A percentile compares a stretch with the other conserved stretches of the same genome.
phyloP scores from a whole-genome alignment of 2,888 invertebrate genomes.

The Nephrocerus scutellatus region DNA sequence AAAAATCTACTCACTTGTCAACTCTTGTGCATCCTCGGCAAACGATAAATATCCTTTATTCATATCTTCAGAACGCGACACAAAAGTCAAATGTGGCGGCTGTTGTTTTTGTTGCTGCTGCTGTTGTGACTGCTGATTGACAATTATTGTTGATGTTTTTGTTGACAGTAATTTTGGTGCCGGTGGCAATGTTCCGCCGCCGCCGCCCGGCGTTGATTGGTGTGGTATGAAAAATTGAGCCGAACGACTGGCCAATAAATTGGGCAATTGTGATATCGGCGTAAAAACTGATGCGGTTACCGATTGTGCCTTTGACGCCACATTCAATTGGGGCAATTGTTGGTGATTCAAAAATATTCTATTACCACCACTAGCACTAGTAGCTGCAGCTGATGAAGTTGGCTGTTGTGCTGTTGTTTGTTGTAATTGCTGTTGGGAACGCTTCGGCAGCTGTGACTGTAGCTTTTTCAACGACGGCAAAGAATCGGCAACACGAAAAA shows the following conservation, averaged over 20 bases:
- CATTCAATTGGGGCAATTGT: slow-evolving; percentile 24
- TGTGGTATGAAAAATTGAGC: slow-evolving; percentile 4
- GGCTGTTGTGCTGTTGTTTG: slow-evolving; percentile 9
- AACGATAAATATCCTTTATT: slow-evolving; percentile 86
- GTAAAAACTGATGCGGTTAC: slow-evolving; percentile 38
- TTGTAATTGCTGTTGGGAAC: slow-evolving; percentile 14
- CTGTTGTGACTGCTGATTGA: slow-evolving; percentile 24
- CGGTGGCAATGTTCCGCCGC: slow-evolving; percentile 19
- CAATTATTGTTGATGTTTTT: slow-evolving; percentile 28
- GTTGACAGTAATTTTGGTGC: slow-evolving; percentile 21
- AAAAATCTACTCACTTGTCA: slow-evolving; percentile 67
- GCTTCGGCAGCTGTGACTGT: no score
- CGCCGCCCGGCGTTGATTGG: no score
- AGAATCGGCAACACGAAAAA: slow-evolving; percentile 38
- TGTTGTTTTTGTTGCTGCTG: slow-evolving; percentile 50
- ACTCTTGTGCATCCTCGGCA: slow-evolving; percentile 73
- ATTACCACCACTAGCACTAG: slow-evolving; percentile 7
- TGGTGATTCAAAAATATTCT: slow-evolving; percentile 19
- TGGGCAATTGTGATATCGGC: slow-evolving; percentile 28
- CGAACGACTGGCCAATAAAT: slow-evolving; percentile 1
- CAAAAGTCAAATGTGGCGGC: slow-evolving; percentile 47
- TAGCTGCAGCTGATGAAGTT: slow-evolving; percentile 6
- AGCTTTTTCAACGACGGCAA: no score
- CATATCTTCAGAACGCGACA: slow-evolving; percentile 76
- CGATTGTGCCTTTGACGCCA: slow-evolving; percentile 30